Percentiles rank a stretch among this genome's conserved stretches.
phyloP scores from a whole-genome alignment of 2,113 vertebrate species.

The Oryzias celebensis region DNA sequence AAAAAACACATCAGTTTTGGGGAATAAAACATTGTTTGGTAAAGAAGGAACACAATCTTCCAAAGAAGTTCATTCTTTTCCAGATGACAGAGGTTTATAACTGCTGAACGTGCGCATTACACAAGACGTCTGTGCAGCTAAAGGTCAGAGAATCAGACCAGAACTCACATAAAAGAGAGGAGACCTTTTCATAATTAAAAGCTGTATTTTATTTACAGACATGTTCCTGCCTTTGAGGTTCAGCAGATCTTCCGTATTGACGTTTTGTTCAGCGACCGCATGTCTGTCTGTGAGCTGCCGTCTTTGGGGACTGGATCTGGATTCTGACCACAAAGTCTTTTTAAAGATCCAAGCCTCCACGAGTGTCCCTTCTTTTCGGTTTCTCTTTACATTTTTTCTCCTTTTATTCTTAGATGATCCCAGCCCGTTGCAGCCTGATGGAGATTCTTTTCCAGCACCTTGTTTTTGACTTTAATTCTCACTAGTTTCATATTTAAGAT shows the following conservation, averaged over 20 bases:
- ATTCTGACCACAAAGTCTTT: not conserved
- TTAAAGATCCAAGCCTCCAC: not conserved
- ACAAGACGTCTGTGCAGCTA: slow-evolving; percentile 45
- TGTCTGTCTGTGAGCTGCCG: slow-evolving; percentile 58
- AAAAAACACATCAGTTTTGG: not conserved
- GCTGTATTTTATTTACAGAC: slow-evolving; percentile 52
- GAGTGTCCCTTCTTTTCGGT: no score
- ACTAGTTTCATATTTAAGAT: no score
- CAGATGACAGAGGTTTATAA: slow-evolving; percentile 9
- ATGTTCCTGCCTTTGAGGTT: slow-evolving; percentile 59
- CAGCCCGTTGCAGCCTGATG: no score
- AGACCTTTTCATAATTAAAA: slow-evolving; percentile 56
- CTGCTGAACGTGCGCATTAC: slow-evolving; percentile 21
- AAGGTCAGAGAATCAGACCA: slow-evolving; percentile 40
- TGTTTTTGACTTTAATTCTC: no score
- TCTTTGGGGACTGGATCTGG: slow-evolving; percentile 49
- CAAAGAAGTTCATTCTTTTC: no score
- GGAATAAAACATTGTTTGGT: no score
- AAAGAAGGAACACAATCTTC: no score
- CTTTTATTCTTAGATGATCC: no score
- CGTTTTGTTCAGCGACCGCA: slow-evolving; percentile 70
- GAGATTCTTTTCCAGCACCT: no score
- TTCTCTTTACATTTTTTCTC: no score
- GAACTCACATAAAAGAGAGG: slow-evolving; percentile 2
- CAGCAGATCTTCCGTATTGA: slow-evolving; percentile 62